Conservation (phyloP, 2,797 vertebrate species). For the Manis pentadactyla region DNA sequence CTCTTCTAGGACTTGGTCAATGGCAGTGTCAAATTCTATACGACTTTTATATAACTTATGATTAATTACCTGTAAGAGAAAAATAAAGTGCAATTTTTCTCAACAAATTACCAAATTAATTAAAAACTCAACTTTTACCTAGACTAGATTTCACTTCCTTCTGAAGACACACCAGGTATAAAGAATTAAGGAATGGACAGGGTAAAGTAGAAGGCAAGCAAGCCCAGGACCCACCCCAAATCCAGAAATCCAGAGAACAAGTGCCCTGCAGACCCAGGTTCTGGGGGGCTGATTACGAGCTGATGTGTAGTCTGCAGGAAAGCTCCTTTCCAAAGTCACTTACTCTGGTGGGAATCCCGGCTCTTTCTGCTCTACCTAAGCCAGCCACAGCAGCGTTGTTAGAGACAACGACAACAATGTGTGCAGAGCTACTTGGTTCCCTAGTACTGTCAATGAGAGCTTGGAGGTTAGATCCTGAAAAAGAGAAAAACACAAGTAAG, state of each 20-base stretch:
- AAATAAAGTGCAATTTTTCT: neutral
- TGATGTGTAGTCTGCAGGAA: neutral
- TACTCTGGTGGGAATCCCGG: slow-evolving; percentile 95
- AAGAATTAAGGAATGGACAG: neutral
- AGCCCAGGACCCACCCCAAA: neutral
- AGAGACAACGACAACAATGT: slow-evolving; percentile 95
- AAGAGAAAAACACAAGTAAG: slow-evolving; percentile 29
- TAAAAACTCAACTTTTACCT: neutral
- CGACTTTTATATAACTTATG: slow-evolving; percentile 95
- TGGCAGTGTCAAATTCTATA: slow-evolving; percentile 92
- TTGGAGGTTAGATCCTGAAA: slow-evolving; percentile 95
- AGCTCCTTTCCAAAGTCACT: slow-evolving; percentile 11
- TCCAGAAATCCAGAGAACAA: neutral
- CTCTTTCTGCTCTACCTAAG: slow-evolving; percentile 92
- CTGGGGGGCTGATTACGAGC: neutral
- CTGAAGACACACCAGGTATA: neutral
- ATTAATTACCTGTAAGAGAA: slow-evolving; percentile 91
- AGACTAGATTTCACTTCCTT: neutral
- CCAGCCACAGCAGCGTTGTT: slow-evolving; percentile 94
- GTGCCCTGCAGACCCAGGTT: neutral
- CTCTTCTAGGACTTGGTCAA: slow-evolving; percentile 93
- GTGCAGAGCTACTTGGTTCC: slow-evolving; percentile 90
- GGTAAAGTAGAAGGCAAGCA: neutral
- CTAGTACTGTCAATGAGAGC: slow-evolving; percentile 94
- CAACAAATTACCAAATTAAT: neutral